phyloP scores from a whole-genome alignment of 2,888 invertebrate genomes.

The Tipula confusa region DNA sequence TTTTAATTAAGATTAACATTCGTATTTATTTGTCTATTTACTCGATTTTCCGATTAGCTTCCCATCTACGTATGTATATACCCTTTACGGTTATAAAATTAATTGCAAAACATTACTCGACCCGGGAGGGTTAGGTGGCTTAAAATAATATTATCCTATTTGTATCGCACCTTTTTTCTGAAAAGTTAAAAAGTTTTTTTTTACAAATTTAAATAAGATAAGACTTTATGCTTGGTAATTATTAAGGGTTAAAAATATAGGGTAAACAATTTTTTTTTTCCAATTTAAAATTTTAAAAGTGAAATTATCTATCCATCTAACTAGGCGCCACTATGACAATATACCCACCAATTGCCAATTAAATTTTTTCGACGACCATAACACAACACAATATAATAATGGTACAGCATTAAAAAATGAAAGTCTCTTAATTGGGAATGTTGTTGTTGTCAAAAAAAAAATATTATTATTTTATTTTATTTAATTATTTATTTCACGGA shows the following conservation, averaged over 20 bases:
- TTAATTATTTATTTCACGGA: conserved; percentile 3
- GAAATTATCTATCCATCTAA: too few relatives aligned
- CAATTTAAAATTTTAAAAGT: too few relatives aligned
- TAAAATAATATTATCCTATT: not conserved
- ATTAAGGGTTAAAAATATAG: not conserved
- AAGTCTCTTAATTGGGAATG: not conserved
- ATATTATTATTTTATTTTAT: not conserved
- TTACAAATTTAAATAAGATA: not conserved
- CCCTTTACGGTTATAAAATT: not conserved
- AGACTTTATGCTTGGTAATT: not conserved
- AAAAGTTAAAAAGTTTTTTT: not conserved
- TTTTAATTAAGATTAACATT: not conserved
- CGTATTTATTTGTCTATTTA: not conserved
- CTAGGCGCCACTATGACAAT: not conserved
- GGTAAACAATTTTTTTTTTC: too few relatives aligned
- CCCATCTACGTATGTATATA: not conserved
- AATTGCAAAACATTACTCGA: not conserved
- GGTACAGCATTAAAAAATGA: conserved; percentile 12
- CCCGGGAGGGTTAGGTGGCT: not conserved
- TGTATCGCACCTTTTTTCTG: not conserved
- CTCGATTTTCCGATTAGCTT: not conserved
- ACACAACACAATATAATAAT: too few relatives aligned
- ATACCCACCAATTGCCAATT: not conserved
- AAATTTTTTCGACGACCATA: not conserved
- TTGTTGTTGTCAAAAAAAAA: not conserved